A percentile compares a stretch with the other conserved stretches of the same genome.
phyloP scores from a whole-genome alignment of 2,797 vertebrate species.

The Sphaeramia orbicularis region DNA sequence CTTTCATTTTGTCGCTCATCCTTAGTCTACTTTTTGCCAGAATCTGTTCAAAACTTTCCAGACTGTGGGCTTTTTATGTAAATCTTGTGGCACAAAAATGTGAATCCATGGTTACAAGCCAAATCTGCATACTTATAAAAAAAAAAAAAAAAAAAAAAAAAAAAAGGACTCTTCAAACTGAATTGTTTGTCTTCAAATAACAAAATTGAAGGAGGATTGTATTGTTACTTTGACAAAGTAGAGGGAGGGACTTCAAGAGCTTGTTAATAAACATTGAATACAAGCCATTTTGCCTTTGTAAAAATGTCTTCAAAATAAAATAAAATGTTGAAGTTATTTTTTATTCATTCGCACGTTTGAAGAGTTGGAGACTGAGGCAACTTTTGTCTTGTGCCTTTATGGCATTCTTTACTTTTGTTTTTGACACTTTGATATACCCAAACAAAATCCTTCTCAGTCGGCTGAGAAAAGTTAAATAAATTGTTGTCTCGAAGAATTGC shows the following conservation, averaged over 20 bases:
- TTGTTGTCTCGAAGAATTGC: constrained; percentile 53
- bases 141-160: constrained; percentile 18
- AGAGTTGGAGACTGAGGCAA: constrained; percentile 33
- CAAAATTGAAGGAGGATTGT: constrained; percentile 72
- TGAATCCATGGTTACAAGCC: constrained; percentile 78
- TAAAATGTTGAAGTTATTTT: constrained; percentile 48
- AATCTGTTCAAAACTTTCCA: constrained; percentile 85
- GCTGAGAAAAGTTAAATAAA: constrained; percentile 52
- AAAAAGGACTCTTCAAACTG: constrained; percentile 83
- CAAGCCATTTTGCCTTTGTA: constrained; percentile 28
- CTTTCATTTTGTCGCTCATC: constrained; percentile 85
- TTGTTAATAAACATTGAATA: constrained; percentile 76
- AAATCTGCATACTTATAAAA: constrained; percentile 74
- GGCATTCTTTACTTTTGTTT: constrained; percentile 29
- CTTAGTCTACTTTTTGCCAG: constrained; percentile 82
- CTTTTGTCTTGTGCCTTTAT: constrained; percentile 29
- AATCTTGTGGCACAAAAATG: constrained; percentile 80
- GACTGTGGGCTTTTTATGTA: constrained; percentile 86
- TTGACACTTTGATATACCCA: constrained; percentile 53
- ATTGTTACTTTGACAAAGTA: constrained; percentile 75
- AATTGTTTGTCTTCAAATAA: constrained; percentile 81
- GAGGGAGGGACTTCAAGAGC: constrained; percentile 73
- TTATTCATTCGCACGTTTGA: constrained; percentile 54
- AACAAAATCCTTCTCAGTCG: constrained; percentile 48
- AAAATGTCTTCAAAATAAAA: constrained; percentile 51